Evolutionary conservation across 2,888 invertebrate genomes (phyloP), one percentile per base, ranked within the genome.

Genomic region (Aspidiotus destructor): DNA sequence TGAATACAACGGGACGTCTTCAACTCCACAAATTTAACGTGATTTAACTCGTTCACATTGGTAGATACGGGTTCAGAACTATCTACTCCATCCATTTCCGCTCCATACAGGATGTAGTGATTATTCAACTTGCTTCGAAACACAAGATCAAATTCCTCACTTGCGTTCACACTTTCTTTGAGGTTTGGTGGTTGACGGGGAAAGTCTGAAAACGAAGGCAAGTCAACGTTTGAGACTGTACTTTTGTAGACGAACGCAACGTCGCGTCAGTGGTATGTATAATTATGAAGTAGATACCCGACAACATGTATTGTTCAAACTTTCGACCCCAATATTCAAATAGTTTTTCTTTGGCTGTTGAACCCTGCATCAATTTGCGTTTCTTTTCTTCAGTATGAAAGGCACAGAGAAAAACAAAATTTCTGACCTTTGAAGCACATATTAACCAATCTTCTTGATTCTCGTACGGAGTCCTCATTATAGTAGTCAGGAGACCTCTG

Each of bases 321-420:
- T 67, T 67, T 9, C 48, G 58, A 57, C 67, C 67, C 67, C 67
- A 67, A 40, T 28, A 67, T 60, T 67, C 60, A 40, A 58, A 58
- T 13, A 44, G 60, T 48, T 60, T 58, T 9, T 40, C 16, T 60
- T 48, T 16, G 2, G 16, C 11, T 41, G 44, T 44, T 3, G 16
- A 42, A 42, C 55, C 16, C n/a, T 11, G 40, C 13, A 42, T 7
- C 17, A 58, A 13, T 52, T 42, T 41, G 10, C n/a, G 17, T 67
- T 60, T 67, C 28, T 67, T 60, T 15, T 67, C 60, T 13, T 67
- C 60, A 7, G 67, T 67, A 6, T 58, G 42, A 15, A 67, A 58
- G 8, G 58, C 67, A 52, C 60, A 67, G 5, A 67, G n/a, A 40
- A 67, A 67, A 44, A 67, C 58, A 3, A 67, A n/a, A 60, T 67